Base-by-base conservation (phyloP, 2,797 vertebrate species). In the Pipistrellus pipistrellus region DNA sequence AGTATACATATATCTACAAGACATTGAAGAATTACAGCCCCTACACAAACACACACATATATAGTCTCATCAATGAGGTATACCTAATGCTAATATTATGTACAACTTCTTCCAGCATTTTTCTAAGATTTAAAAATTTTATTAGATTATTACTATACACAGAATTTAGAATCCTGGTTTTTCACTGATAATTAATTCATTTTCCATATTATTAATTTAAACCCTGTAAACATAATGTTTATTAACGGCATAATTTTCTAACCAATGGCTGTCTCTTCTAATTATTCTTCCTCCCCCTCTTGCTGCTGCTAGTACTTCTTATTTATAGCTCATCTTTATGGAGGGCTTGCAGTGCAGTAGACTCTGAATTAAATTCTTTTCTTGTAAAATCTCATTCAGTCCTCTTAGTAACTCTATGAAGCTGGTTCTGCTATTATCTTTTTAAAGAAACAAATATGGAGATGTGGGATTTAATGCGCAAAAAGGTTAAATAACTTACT, bases 161-260 rank as follows among this genome's bases (percentile, higher is more conserved):
- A 76, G 23, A 84, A 51, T 57, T 96, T 95, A 80, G 48, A 81
- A 55, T 69, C 30, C 35, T 85, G 30, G 18, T 44, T 55, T 92
- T 91, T 87, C 75, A 76, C 48, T 93, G 59, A 91, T 86, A 32
- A 55, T 95, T 84, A 89, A 85, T 95, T 94, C 72, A 81, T 69
- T 94, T 95, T 93, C 68, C 17, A 25, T 55, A 35, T 95, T 91
- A 77, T 91, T 92, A 93, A 78, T 88, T 93, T 38, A 77, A 85
- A 73, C 53, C 88, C 68, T 80, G 14, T 86, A 91, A 91, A 69
- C 17, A 72, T 84, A 83, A 89, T 90, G 86, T 73, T 93, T 91
- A 89, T 85, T 90, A 85, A 76, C 46, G 55, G 46, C 18, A 44
- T 71, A 93, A 68, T 92, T 59, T 48, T 85, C 55, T 88, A 93